Base-by-base conservation (phyloP, 1,140 invertebrate species). In the Dermatophagoides farinae region DNA sequence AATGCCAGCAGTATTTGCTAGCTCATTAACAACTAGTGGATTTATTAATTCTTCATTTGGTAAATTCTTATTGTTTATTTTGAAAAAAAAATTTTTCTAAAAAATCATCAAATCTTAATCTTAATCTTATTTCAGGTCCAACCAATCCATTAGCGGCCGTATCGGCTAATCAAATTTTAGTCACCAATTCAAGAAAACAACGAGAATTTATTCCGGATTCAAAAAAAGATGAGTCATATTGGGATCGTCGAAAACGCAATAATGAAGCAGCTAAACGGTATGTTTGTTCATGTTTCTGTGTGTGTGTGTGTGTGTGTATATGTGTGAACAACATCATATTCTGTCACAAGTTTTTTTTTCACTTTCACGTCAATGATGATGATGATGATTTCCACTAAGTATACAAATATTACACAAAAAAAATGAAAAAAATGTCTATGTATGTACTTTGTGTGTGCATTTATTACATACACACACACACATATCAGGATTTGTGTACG, bases 191-290 rank as follows among this genome's bases (percentile, higher is more conserved):
- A 9, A 64, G 91, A 58, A 95, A 95, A 68, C 88, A 93, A 69
- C 77, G 91, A 1, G 90, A 95, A 69, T 96, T 96, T 71, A 95
- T 93, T 55, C 91, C 91, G 0, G 91, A 96, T 67, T 89, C 83
- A 70, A 92, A 91, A 68, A 97, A 97, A 71, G 91, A 97, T 68
- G 87, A 93, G 66, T 87, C 84, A 66, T 97, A 97, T 73, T 97
- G 92, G 92, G 90, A 96, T 72, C 78, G 91, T 37, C 77, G 92
- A 44, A 77, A 89, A 44, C 79, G 90, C 38, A 97, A 97, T 73
- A 97, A 97, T 72, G 91, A 96, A 71, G 87, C 92, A 0, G 92
- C 89, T 31, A 89, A 92, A 69, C 74, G 90, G 6, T 93, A 55
- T 12, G 60, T 40, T 20, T 52, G 20, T 31, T 31, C 8, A 8